A percentile compares a stretch with the other conserved stretches of the same genome.
phyloP scores from a whole-genome alignment of 1,140 invertebrate species.

The Hycleus phaleratus region DNA sequence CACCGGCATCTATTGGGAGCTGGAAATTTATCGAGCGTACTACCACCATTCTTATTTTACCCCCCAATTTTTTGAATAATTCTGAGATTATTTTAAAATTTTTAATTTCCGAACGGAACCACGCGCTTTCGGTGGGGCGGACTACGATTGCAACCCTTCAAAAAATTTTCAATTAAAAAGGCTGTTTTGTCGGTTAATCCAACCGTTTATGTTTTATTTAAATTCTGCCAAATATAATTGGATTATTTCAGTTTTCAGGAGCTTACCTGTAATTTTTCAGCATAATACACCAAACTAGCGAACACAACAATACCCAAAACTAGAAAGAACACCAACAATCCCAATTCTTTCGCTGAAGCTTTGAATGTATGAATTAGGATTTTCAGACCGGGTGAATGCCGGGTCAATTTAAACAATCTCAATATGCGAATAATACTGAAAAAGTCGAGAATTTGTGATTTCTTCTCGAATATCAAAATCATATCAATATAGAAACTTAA shows the following conservation, averaged over 20 bases:
- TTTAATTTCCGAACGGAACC: too few species aligned
- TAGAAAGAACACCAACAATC: constrained; percentile 91
- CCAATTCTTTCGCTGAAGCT: constrained; percentile 95
- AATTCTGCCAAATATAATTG: too few species aligned
- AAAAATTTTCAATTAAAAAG: too few species aligned
- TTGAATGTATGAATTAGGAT: constrained; percentile 97
- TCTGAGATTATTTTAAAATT: too few species aligned
- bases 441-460: constrained; percentile 96
- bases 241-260: neutral
- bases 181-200: too few species aligned
- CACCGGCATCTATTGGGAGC: too few species aligned
- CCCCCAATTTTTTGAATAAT: too few species aligned
- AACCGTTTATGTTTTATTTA: too few species aligned
- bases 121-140: too few species aligned
- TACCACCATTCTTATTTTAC: too few species aligned
- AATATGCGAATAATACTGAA: constrained; percentile 98
- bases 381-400: constrained; percentile 94
- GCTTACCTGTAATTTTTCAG: constrained; percentile 54
- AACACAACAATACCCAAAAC: constrained; percentile 95
- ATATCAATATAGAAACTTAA: constrained; percentile 96
- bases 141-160: too few species aligned
- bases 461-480: constrained; percentile 59
- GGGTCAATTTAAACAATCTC: constrained; percentile 94
- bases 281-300: constrained; percentile 93
- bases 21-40: too few species aligned